Percentiles rank a stretch among this genome's conserved stretches.
These are phyloP conservation scores for Actenoides lindsayi DNA, from an alignment of 2,113 vertebrate genomes.

Conservation along the genomic window DNA sequence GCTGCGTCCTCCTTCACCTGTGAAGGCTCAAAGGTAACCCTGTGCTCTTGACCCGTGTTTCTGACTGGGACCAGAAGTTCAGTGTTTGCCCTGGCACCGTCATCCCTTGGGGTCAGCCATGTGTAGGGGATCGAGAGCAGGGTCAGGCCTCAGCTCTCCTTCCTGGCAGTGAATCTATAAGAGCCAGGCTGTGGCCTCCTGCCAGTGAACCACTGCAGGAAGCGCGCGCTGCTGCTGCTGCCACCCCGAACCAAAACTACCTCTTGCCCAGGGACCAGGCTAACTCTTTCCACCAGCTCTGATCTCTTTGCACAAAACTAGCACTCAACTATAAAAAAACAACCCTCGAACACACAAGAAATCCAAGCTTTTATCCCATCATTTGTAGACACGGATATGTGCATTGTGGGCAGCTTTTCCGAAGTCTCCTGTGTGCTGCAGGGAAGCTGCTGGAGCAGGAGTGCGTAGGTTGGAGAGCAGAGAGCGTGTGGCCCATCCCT, in stretches of 20 bases:
- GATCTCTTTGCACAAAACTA: not conserved
- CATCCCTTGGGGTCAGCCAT: not conserved
- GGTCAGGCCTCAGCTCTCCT: not conserved
- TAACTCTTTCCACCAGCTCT: not conserved
- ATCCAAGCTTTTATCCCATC: not conserved
- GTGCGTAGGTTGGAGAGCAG: not conserved
- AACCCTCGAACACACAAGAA: not conserved
- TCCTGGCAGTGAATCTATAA: rapidly evolving
- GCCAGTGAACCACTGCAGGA: rapidly evolving
- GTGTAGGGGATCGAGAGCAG: rapidly evolving
- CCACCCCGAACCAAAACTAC: not conserved
- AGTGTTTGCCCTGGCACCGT: not conserved
- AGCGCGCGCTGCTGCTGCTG: not conserved
- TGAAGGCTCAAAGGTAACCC: not conserved
- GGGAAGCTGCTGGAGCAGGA: not conserved
- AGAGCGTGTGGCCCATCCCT: not conserved
- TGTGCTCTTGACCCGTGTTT: not conserved
- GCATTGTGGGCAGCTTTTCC: not conserved
- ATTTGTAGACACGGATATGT: not conserved
- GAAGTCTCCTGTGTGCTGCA: not conserved
- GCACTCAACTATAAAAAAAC: not conserved
- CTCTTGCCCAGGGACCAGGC: not conserved
- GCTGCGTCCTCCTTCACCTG: not conserved
- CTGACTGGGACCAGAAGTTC: not conserved
- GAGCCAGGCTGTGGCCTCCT: too few relatives aligned